Percentiles rank a stretch among this genome's conserved stretches.
phyloP scores from a whole-genome alignment of 2,113 vertebrate genomes.

The Oxyura jamaicensis region DNA sequence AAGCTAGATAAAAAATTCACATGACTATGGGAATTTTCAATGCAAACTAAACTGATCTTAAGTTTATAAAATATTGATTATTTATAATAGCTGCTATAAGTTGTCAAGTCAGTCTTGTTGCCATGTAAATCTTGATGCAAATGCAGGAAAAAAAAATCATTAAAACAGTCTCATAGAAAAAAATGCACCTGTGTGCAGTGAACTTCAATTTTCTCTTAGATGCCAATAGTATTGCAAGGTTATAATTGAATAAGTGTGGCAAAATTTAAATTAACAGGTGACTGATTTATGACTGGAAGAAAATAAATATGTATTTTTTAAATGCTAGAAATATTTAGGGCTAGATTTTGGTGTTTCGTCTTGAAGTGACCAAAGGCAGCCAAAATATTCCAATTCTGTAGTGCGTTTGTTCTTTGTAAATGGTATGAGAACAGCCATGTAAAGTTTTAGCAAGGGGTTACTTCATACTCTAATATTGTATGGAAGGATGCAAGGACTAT shows the following conservation, averaged over 20 bases:
- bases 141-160: neutral
- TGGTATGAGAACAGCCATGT: neutral
- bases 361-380: neutral
- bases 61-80: neutral
- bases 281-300: neutral
- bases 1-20: neutral
- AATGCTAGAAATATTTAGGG: neutral
- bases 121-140: neutral
- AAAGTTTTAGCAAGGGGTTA: neutral
- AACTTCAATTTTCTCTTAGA: neutral
- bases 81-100: neutral
- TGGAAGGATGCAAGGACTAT: neutral
- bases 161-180: neutral
- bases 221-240: neutral
- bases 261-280: slow-evolving; percentile 14
- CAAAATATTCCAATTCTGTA: neutral
- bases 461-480: neutral
- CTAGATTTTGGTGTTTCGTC: neutral
- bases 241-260: neutral
- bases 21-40: neutral
- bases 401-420: accelerated
- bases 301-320: neutral
- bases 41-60: neutral
- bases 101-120: neutral
- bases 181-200: neutral